phyloP scores from a whole-genome alignment of 2,113 vertebrate genomes.

The Butorides virescens region DNA sequence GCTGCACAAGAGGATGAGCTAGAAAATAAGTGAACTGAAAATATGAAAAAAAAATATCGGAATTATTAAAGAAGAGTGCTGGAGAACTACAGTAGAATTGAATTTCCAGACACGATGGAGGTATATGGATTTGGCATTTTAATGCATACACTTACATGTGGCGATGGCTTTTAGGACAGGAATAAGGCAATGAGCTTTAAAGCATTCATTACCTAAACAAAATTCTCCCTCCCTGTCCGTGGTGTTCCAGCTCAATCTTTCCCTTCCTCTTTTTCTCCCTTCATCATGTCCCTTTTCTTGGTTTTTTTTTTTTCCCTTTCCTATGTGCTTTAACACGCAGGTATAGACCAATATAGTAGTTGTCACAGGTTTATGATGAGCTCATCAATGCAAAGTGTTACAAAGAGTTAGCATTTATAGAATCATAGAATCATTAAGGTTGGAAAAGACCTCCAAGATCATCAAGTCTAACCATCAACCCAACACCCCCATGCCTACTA shows the following conservation, averaged over 20 bases:
- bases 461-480: too few relatives aligned
- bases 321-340: background rate
- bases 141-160: background rate
- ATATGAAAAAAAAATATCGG: background rate
- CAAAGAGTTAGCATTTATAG: background rate
- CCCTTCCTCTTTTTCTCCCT: background rate
- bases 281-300: background rate
- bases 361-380: background rate
- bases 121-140: background rate
- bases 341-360: too few relatives aligned
- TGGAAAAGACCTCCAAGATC: too few relatives aligned
- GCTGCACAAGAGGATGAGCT: background rate
- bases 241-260: background rate
- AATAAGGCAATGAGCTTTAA: background rate
- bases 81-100: background rate
- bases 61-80: conserved; percentile 1
- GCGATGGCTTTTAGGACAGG: background rate
- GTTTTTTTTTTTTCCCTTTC: background rate
- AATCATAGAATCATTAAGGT: too few relatives aligned
- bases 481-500: too few relatives aligned
- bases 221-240: background rate
- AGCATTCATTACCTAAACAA: background rate
- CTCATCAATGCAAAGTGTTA: background rate
- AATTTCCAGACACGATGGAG: background rate
- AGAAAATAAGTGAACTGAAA: background rate